Evolutionary conservation across 23 tunicate species (phyloP).

Genomic region (Ciona savignyi): DNA sequence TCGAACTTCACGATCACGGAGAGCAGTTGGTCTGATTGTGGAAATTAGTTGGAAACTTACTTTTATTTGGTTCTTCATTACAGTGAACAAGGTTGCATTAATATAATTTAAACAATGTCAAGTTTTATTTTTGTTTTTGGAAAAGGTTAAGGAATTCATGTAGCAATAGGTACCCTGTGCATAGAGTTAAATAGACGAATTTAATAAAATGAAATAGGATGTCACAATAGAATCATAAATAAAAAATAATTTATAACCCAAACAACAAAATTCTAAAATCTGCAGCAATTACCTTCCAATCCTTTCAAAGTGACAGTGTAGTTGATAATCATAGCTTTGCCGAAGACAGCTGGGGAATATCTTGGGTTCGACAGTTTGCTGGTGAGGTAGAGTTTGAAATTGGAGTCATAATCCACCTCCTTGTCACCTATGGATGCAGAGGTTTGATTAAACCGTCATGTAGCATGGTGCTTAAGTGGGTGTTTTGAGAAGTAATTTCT

Average conservation of each 20-base stretch:
- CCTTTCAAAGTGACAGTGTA: conserved; percentile 92
- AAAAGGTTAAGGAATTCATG: no score
- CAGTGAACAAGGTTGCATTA: no score
- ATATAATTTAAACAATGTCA: no score
- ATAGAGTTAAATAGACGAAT: no score
- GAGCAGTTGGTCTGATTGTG: conserved; percentile 95
- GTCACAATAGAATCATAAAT: no score
- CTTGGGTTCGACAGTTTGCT: conserved; percentile 96
- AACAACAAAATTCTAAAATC: neutral
- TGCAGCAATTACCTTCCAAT: conserved; percentile 77
- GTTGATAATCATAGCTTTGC: conserved; percentile 96
- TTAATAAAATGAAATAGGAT: no score
- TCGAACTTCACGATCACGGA: conserved; percentile 99
- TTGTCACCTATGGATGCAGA: no score
- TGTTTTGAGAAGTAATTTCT: neutral
- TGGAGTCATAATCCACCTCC: conserved; percentile 93
- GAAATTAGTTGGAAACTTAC: no score
- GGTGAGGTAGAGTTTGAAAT: conserved; percentile 98
- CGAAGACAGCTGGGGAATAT: conserved; percentile 94
- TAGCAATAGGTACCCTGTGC: no score
- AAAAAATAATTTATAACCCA: neutral
- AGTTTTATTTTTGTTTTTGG: no score
- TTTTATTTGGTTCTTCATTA: no score
- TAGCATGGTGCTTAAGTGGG: neutral
- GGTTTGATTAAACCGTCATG: no score